Evolutionary conservation across 2,113 vertebrate species (phyloP).

Genomic region (Poeciliopsis prolifica): DNA sequence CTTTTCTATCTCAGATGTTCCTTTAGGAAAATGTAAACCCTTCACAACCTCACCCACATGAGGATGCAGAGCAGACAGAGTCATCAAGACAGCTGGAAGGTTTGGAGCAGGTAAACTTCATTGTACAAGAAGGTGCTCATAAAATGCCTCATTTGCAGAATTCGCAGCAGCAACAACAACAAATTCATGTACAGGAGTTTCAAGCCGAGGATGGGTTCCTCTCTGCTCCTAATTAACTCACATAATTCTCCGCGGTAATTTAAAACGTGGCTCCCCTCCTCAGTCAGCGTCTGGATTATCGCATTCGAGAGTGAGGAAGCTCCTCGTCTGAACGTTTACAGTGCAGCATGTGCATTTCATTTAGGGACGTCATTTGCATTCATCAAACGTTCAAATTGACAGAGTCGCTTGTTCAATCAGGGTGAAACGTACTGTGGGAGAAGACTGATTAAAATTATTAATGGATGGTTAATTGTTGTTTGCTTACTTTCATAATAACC

Average conservation of each 20-base stretch:
- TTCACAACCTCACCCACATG: too few species aligned
- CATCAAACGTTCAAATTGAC: conserved; percentile 9
- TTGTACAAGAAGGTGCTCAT: too few species aligned
- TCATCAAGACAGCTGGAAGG: too few species aligned
- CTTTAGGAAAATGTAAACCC: too few species aligned
- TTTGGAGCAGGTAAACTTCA: too few species aligned
- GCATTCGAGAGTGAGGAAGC: background rate
- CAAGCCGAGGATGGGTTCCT: background rate
- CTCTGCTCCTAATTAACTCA: conserved; percentile 5
- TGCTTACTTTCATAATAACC: conserved; percentile 16
- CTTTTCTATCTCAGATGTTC: too few species aligned
- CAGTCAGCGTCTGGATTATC: background rate
- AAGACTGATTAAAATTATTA: conserved; percentile 22
- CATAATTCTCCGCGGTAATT: background rate
- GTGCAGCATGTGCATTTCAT: conserved; percentile 6
- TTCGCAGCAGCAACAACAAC: background rate
- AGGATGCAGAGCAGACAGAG: too few species aligned
- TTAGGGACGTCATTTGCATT: conserved; percentile 16
- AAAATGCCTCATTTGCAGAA: background rate
- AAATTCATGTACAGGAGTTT: background rate
- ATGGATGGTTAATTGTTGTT: conserved; percentile 26
- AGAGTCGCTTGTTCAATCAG: conserved; percentile 25
- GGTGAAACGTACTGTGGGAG: conserved; percentile 4
- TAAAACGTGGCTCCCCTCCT: background rate
- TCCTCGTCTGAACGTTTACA: background rate